phyloP scores from a whole-genome alignment of 2,888 invertebrate genomes.

The Xestoiulus laeticollis region DNA sequence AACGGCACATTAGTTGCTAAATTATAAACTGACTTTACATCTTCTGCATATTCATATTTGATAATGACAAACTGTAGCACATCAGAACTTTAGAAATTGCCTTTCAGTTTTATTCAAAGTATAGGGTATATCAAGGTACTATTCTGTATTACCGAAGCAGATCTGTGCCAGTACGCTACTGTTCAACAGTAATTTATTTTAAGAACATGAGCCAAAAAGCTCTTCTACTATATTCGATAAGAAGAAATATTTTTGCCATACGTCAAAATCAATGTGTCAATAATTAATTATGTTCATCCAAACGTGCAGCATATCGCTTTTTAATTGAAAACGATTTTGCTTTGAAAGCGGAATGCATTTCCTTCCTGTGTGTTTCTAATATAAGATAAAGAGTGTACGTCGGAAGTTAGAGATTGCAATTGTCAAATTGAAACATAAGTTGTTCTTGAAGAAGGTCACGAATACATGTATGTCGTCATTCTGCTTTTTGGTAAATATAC shows the following conservation, averaged over 20 bases:
- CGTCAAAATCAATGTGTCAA: not conserved
- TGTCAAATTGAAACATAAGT: not conserved
- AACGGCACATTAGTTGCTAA: not conserved
- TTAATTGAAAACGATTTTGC: not conserved
- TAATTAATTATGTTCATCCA: not conserved
- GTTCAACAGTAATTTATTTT: too few relatives aligned
- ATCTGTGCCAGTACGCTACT: too few relatives aligned
- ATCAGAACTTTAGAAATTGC: too few relatives aligned
- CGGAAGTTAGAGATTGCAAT: not conserved
- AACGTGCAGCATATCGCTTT: slow-evolving; percentile 1
- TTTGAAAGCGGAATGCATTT: not conserved
- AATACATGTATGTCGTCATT: not conserved
- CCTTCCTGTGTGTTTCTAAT: not conserved
- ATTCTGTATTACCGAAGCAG: too few relatives aligned
- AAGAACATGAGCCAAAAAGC: too few relatives aligned
- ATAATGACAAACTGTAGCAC: not conserved
- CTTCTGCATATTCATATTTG: not conserved
- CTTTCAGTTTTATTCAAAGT: too few relatives aligned
- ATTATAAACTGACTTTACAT: too few relatives aligned
- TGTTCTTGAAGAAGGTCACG: not conserved
- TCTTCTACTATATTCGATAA: not conserved
- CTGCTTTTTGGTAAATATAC: not conserved
- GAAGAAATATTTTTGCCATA: not conserved
- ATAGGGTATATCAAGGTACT: too few relatives aligned
- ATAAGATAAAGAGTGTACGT: not conserved